Evolutionary conservation across 2,797 vertebrate species (phyloP).

Genomic region (Siniperca scherzeri): DNA sequence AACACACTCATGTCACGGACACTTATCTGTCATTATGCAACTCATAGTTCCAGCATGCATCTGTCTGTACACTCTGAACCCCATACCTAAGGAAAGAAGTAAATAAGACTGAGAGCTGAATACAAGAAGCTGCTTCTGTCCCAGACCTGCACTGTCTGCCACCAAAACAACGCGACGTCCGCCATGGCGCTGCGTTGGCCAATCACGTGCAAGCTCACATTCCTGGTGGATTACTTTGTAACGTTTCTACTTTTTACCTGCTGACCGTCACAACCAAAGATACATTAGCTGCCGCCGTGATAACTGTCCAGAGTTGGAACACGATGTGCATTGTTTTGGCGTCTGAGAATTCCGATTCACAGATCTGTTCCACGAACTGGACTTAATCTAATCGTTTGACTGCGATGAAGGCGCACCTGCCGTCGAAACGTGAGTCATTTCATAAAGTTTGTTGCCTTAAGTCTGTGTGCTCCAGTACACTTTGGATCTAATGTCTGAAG

Average conservation of each 20-base stretch:
- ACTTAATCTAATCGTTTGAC: no score
- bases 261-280: background rate
- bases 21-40: conserved; percentile 16
- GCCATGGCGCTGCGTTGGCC: background rate
- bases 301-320: background rate
- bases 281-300: background rate
- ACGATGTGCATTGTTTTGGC: background rate
- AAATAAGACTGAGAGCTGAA: no score
- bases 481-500: no score
- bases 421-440: no score
- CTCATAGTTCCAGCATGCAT: background rate
- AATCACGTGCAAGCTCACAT: background rate
- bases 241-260: background rate
- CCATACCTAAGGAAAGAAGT: background rate
- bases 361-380: background rate
- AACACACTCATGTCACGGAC: background rate
- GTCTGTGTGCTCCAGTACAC: no score
- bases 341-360: background rate
- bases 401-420: no score
- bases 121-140: no score
- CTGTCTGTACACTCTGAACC: background rate
- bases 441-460: no score
- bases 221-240: background rate
- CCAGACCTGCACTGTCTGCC: background rate
- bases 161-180: background rate